Evolutionary conservation across 2,113 vertebrate species (phyloP), one percentile per base, ranked within the genome.

Genomic region (Podarcis raffonei): DNA sequence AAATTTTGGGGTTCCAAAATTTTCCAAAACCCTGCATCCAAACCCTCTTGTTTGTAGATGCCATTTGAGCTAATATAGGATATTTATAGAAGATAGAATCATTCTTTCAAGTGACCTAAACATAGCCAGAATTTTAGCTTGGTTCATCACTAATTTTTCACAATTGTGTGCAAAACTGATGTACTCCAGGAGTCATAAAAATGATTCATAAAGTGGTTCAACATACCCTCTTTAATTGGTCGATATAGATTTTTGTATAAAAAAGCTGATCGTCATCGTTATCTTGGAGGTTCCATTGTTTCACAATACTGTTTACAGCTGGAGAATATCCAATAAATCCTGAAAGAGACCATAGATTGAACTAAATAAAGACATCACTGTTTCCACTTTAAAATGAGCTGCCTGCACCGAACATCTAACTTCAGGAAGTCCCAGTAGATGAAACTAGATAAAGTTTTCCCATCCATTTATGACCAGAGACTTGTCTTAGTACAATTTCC

Each of bases 221-320:
- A 95, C 98, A 95, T 94, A 98, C 98, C 95, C 98, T 97, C 91
- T 98, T 96, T 87, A 97, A 84, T 27, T 98, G 97, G 89, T 99
- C 98, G 94, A 99, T 82, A 89, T 99, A 99, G 94, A 99, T 97
- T 96, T 99, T 99, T 23, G 99, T 99, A 94, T 99, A 99, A 95
- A 99, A 99, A 48, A 99, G 98, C 94, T 99, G 99, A 95, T 99
- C 99, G 35, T 99, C 99, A 74, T 99, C 99, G 84, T 98, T 99
- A 94, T 99, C 99, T 39, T 99, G 98, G 77, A 99, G 98, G 92
- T 97, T 95, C 99, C 99, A 99, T 62, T 98, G 97, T 22, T 98
- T 97, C 86, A 99, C 97, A 35, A 99, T 96, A 83, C 91, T 97
- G 92, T 97, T 97, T 92, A 99, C 86, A 90, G 96, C 96, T 0